These are phyloP conservation scores for Leiothrix lutea DNA, from an alignment of 2,113 vertebrate genomes.

Conservation along the genomic window DNA sequence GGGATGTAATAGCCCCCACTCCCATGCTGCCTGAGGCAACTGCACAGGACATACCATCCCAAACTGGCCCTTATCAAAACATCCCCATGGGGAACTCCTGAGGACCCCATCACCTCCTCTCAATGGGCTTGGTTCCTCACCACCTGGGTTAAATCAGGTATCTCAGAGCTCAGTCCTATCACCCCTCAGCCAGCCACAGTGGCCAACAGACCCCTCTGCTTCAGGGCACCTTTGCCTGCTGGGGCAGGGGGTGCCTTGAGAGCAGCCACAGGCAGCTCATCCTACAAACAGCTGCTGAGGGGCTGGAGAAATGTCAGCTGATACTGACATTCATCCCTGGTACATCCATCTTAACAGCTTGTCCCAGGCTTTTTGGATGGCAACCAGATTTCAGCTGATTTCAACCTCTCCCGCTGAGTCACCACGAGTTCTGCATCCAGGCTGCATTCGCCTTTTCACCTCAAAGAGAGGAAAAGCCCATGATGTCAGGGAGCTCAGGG, in stretches of 20 bases:
- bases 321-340: neutral
- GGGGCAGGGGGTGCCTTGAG: neutral
- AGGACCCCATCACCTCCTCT: neutral
- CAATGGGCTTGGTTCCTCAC: neutral
- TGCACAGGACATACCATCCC: neutral
- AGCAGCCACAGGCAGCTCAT: neutral
- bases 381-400: constrained; percentile 6
- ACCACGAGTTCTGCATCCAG: neutral
- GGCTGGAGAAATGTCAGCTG: neutral
- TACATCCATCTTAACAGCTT: constrained; percentile 14
- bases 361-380: constrained; percentile 35
- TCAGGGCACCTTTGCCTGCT: neutral
- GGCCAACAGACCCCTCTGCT: neutral
- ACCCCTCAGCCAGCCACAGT: accelerated
- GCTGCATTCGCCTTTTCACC: neutral
- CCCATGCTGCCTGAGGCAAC: neutral
- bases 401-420: neutral
- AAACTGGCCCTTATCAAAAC: neutral
- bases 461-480: neutral
- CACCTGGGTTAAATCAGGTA: neutral
- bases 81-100: neutral
- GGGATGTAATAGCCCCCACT: neutral
- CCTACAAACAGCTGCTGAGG: neutral
- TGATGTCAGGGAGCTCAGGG: neutral
- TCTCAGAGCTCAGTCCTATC: neutral